Conservation (phyloP, 2,113 vertebrate species). For the Cervus canadensis region DNA sequence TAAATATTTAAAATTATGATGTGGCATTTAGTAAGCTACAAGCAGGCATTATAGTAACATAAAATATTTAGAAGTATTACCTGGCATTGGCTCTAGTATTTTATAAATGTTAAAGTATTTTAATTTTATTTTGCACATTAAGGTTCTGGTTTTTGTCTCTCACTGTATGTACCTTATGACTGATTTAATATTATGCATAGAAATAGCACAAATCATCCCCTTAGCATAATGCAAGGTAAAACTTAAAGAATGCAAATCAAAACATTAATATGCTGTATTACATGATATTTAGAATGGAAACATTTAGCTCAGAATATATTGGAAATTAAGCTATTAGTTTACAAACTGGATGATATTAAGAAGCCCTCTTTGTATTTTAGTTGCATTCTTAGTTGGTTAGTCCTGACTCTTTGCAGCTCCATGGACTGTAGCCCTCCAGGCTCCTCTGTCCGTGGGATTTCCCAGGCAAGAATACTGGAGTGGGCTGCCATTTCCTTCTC, state of each 20-base stretch:
- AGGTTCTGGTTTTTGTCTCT: neutral
- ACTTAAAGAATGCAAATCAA: neutral
- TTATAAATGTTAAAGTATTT: neutral
- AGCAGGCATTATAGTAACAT: neutral
- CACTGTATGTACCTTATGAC: neutral
- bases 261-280: neutral
- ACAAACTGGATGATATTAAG: neutral
- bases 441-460: neutral
- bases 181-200: neutral
- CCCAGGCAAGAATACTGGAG: neutral
- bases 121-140: neutral
- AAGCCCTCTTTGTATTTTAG: neutral
- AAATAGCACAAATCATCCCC: neutral
- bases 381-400: neutral
- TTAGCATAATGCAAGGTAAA: neutral
- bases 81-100: neutral
- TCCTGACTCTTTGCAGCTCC: neutral
- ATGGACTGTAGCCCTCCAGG: neutral
- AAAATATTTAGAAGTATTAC: neutral
- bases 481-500: neutral
- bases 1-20: neutral
- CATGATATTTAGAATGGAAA: neutral
- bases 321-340: neutral
- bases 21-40: neutral
- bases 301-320: neutral